A percentile compares a stretch with the other conserved stretches of the same genome.
Evolutionary conservation across 2,113 vertebrate species (phyloP).

Genomic region (Rhipidura dahli): DNA sequence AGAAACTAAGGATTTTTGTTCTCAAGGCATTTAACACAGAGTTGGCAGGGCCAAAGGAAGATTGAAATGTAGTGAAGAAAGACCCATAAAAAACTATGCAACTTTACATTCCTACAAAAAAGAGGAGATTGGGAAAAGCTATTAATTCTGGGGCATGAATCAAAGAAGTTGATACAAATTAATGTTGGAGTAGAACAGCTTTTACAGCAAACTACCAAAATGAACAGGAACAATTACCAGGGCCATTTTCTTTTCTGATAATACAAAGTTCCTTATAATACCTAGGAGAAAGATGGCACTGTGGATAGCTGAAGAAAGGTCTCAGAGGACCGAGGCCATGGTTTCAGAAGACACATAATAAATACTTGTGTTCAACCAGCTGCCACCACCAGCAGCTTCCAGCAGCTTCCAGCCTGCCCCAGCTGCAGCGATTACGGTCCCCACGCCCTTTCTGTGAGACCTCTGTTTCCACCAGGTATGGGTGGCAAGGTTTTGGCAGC

Average conservation of each 20-base stretch:
- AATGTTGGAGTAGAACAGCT: neutral
- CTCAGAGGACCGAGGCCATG: neutral
- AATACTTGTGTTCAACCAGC: fast-evolving
- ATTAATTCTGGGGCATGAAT: neutral
- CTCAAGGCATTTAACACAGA: neutral
- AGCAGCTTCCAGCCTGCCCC: neutral
- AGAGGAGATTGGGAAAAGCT: neutral
- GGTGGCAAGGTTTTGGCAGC: neutral
- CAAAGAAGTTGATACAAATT: neutral
- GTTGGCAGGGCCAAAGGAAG: neutral
- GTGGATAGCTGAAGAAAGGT: neutral
- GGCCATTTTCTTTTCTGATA: neutral
- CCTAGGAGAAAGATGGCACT: neutral
- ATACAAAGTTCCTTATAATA: neutral
- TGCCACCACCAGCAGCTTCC: fast-evolving
- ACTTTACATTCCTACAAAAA: neutral
- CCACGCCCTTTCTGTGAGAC: neutral
- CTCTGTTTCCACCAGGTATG: fast-evolving
- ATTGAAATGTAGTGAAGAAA: neutral
- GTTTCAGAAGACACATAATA: neutral
- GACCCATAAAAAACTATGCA: neutral
- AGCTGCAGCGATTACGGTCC: fast-evolving
- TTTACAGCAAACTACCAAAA: neutral
- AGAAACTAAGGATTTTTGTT: neutral
- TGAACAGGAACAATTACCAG: neutral